phyloP scores from a whole-genome alignment of 2,888 invertebrate species.

The Adineta ricciae region DNA sequence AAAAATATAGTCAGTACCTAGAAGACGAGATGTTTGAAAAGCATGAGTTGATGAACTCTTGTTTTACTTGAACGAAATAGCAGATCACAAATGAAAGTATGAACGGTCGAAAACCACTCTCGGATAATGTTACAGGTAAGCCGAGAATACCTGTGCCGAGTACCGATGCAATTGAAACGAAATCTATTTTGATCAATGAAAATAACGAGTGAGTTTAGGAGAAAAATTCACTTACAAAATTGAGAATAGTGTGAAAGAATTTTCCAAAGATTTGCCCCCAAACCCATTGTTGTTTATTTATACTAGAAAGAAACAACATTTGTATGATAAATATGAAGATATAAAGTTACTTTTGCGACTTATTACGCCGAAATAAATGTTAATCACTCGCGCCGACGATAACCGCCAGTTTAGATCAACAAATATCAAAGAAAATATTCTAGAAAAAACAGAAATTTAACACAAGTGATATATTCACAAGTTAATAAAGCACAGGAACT shows the following conservation, averaged over 20 bases:
- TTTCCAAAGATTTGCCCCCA: neutral
- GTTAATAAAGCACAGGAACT: too few relatives aligned
- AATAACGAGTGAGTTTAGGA: too few relatives aligned
- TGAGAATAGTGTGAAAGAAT: neutral
- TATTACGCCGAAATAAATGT: too few relatives aligned
- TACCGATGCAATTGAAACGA: conserved; percentile 47
- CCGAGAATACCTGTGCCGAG: conserved; percentile 47
- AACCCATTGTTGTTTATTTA: neutral
- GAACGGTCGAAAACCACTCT: conserved; percentile 45
- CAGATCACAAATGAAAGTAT: conserved; percentile 43
- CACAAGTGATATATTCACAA: too few relatives aligned
- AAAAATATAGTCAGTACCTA: conserved; percentile 1
- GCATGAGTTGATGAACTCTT: conserved; percentile 37
- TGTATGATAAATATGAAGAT: too few relatives aligned
- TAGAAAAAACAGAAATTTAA: too few relatives aligned
- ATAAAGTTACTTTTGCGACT: too few relatives aligned
- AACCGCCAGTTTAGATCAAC: too few relatives aligned
- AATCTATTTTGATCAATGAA: conserved; percentile 43
- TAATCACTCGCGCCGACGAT: too few relatives aligned
- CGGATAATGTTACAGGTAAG: conserved; percentile 44
- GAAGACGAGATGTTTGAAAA: neutral
- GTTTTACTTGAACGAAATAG: conserved; percentile 43
- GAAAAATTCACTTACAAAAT: neutral
- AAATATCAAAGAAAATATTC: too few relatives aligned
- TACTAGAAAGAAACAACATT: too few relatives aligned